Evolutionary conservation across 2,113 vertebrate genomes (phyloP), one percentile per base, ranked within the genome.

Genomic region (Eolophus roseicapilla): DNA sequence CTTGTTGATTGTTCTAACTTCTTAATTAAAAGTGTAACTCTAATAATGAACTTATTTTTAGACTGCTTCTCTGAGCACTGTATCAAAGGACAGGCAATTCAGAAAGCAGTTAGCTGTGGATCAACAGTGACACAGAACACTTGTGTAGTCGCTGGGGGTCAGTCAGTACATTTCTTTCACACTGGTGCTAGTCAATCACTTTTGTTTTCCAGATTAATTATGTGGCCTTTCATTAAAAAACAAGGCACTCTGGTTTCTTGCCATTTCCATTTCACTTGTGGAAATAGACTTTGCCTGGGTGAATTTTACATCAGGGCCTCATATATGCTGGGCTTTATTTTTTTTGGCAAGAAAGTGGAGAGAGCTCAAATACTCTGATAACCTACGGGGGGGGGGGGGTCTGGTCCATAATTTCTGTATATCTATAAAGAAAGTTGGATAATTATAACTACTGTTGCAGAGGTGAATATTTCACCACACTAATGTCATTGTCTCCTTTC

Each of bases 11-110:
- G 73, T 88, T 92, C 76, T 88, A 93, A 82, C 24, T 37, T 82
- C 95, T 95, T 96, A 94, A 96, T 97, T 96, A 96, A 95, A 96
- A 95, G 87, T 94, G 69, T 95, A 94, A 94, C 90, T 97, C 69
- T 96, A 92, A 96, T 95, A 96, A 94, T 96, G 92, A 96, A 94
- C 92, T 96, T 94, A 92, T 85, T 96, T 97, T 93, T 92, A 94
- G 64, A 49, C 31, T 33, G 29, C 70, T 90, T 92, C 90, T 91
- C 69, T 86, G 68, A 88, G 95, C 91, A 94, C 92, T 94, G 76
- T 96, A 91, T 95, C 88, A 97, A 96, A 97, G 73, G 89, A 82
- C 90, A 97, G 60, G 95, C 97, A 95, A 96, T 91, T 97, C 90
- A 96, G 86, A 78, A 89, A 95, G 80, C 91, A 93, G 96, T 92